Conservation (phyloP, 2,797 vertebrate genomes). For the Telmatherina bonti region DNA sequence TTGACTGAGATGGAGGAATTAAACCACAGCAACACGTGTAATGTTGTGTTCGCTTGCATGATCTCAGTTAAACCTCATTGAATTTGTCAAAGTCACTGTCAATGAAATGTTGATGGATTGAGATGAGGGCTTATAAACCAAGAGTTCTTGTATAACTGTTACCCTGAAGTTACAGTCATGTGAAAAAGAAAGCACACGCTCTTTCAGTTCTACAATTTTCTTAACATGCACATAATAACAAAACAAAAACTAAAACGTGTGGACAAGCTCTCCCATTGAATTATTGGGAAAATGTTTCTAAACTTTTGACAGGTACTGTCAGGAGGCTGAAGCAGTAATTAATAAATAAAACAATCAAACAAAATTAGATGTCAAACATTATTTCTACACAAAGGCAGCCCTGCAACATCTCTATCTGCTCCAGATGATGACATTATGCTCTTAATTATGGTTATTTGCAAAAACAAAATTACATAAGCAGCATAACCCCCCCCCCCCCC, state of each 20-base stretch:
- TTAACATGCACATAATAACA: background rate
- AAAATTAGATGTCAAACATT: background rate
- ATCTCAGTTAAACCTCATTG: slow-evolving; percentile 55
- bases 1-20: slow-evolving; percentile 60
- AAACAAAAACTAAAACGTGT: too few relatives aligned
- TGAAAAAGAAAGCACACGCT: background rate
- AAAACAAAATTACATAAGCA: background rate
- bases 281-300: too few relatives aligned
- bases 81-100: slow-evolving; percentile 22
- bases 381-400: background rate
- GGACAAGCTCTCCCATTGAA: too few relatives aligned
- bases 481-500: background rate
- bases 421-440: background rate
- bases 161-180: background rate
- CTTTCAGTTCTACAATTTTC: background rate
- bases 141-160: background rate
- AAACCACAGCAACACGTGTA: slow-evolving; percentile 65
- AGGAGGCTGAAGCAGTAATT: background rate
- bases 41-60: slow-evolving; percentile 60
- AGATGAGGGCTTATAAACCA: slow-evolving; percentile 11
- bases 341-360: background rate
- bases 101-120: slow-evolving; percentile 29
- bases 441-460: background rate
- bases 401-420: background rate
- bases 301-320: too few relatives aligned